A percentile compares a stretch with the other conserved stretches of the same genome.
phyloP scores from a whole-genome alignment of 2,888 invertebrate species.

The Chloroclysta siterata region DNA sequence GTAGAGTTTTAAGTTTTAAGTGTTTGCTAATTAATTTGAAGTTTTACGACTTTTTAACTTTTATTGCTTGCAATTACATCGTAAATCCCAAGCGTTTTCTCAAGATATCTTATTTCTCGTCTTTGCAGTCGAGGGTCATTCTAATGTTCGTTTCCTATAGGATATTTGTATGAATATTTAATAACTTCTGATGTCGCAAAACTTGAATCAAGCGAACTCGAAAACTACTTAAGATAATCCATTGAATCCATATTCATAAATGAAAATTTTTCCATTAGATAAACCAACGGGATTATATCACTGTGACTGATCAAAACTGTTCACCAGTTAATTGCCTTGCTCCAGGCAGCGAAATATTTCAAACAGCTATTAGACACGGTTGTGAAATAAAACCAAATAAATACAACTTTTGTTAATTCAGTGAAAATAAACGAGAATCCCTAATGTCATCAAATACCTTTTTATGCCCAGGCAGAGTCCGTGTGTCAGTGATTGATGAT shows the following conservation, averaged over 20 bases:
- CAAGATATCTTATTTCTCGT: slow-evolving; percentile 26
- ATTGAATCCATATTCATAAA: slow-evolving; percentile 12
- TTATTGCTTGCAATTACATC: slow-evolving; percentile 40
- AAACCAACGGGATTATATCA: slow-evolving; percentile 25
- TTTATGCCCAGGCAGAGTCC: slow-evolving; percentile 58
- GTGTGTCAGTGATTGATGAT: slow-evolving; percentile 69
- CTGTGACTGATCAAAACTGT: slow-evolving; percentile 26
- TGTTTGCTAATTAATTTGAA: slow-evolving; percentile 37
- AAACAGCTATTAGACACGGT: slow-evolving; percentile 31
- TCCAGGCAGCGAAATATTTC: slow-evolving; percentile 36
- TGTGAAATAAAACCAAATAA: slow-evolving; percentile 35
- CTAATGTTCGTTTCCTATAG: slow-evolving; percentile 24
- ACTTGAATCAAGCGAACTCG: slow-evolving; percentile 28
- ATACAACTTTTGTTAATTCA: slow-evolving; percentile 38
- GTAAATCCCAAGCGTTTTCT: slow-evolving; percentile 27
- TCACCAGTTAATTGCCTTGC: slow-evolving; percentile 36
- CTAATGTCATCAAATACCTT: slow-evolving; percentile 59
- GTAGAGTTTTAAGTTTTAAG: slow-evolving; percentile 30
- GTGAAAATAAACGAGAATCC: slow-evolving; percentile 56
- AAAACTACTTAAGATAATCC: slow-evolving; percentile 13
- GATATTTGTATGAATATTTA: slow-evolving; percentile 29
- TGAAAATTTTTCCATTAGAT: slow-evolving; percentile 5
- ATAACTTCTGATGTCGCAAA: slow-evolving; percentile 26
- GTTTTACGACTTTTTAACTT: slow-evolving; percentile 39
- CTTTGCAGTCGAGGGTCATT: slow-evolving; percentile 1